Evolutionary conservation across 2,113 vertebrate species (phyloP).

Genomic region (Chinchilla lanigera): DNA sequence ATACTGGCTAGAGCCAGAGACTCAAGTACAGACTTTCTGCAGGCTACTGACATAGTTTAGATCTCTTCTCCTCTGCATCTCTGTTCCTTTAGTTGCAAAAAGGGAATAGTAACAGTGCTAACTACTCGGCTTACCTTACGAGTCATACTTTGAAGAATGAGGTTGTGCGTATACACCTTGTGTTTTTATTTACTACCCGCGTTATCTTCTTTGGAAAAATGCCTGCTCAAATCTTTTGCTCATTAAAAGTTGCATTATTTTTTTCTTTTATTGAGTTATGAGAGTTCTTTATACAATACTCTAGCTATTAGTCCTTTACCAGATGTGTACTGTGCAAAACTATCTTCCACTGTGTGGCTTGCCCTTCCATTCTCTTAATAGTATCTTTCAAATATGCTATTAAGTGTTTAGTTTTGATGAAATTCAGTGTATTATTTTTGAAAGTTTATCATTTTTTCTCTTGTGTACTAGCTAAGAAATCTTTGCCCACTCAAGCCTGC

Average conservation of each 20-base stretch:
- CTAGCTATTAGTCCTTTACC: background rate
- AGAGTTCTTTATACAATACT: background rate
- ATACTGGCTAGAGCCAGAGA: background rate
- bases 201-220: background rate
- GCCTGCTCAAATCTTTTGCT: background rate
- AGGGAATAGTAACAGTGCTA: background rate
- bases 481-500: background rate
- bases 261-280: background rate
- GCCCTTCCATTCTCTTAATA: background rate
- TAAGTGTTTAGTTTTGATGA: constrained; percentile 27
- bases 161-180: no score
- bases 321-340: background rate
- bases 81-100: background rate
- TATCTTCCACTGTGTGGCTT: background rate
- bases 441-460: background rate
- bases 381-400: background rate
- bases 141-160: background rate
- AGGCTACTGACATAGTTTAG: background rate
- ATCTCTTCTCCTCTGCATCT: background rate
- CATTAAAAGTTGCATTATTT: background rate
- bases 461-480: constrained; percentile 7
- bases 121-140: background rate
- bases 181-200: background rate
- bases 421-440: background rate
- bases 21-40: background rate